These are phyloP conservation scores for Phaonia tiefii DNA, from an alignment of 2,888 invertebrate species.

Conservation along the genomic window DNA sequence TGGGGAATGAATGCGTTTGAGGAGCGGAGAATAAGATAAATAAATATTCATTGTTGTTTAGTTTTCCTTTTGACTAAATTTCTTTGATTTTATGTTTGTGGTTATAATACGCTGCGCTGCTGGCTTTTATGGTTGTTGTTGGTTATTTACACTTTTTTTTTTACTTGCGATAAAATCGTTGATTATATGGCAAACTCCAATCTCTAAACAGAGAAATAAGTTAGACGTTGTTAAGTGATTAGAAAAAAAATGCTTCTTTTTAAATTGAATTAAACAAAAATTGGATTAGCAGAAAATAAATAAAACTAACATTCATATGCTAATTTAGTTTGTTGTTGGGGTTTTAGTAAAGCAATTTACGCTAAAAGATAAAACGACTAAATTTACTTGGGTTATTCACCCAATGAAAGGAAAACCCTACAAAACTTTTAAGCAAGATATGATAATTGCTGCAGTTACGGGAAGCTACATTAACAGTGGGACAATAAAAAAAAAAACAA, in stretches of 20 bases:
- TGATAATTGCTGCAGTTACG: neutral
- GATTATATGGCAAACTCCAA: slow-evolving; percentile 78
- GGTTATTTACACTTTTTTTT: slow-evolving; percentile 51
- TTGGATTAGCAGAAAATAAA: slow-evolving; percentile 2
- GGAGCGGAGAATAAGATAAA: too few species aligned
- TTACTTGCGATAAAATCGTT: slow-evolving; percentile 78
- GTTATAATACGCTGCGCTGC: slow-evolving; percentile 1
- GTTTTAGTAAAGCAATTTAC: slow-evolving; percentile 43
- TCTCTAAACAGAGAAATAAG: slow-evolving; percentile 74
- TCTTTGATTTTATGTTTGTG: slow-evolving; percentile 17
- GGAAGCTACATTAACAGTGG: too few species aligned
- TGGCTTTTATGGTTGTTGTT: slow-evolving; percentile 26
- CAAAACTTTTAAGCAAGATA: neutral
- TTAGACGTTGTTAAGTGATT: slow-evolving; percentile 33
- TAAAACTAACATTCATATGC: too few species aligned
- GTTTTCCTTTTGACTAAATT: slow-evolving; percentile 2
- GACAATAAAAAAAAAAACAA: too few species aligned
- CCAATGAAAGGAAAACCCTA: neutral
- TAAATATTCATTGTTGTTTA: too few species aligned
- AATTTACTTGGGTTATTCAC: neutral
- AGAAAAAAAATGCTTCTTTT: slow-evolving; percentile 1
- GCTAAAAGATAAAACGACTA: slow-evolving; percentile 1
- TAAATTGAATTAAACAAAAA: slow-evolving; percentile 19
- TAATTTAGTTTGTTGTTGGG: neutral
- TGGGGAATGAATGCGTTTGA: too few species aligned